Evolutionary conservation across 2,113 vertebrate genomes (phyloP).

Genomic region (Alces alces): DNA sequence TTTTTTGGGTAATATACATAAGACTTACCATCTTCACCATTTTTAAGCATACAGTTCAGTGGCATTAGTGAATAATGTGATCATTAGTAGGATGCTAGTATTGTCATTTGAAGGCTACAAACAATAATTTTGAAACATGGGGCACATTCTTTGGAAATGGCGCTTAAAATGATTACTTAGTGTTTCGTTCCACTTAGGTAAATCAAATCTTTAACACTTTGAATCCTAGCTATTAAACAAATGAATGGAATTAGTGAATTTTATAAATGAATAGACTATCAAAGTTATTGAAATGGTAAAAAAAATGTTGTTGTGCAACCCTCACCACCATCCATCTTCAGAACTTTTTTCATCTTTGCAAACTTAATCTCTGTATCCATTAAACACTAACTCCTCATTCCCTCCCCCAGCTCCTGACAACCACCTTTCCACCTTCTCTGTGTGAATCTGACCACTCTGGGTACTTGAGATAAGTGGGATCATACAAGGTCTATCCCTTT

Average conservation of each 20-base stretch:
- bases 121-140: background rate
- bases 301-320: background rate
- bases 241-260: background rate
- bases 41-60: background rate
- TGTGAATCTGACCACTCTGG: background rate
- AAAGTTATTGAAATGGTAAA: background rate
- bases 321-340: background rate
- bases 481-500: background rate
- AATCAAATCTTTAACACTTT: background rate
- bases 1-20: background rate
- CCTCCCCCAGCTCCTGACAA: background rate
- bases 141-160: background rate
- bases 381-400: background rate
- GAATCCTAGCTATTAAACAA: background rate
- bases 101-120: background rate
- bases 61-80: background rate
- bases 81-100: background rate
- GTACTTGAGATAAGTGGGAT: background rate
- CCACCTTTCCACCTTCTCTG: background rate
- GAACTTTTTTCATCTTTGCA: background rate
- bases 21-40: background rate
- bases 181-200: background rate
- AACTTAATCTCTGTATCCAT: background rate
- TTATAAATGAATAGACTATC: background rate
- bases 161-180: background rate